A percentile compares a stretch with the other conserved stretches of the same genome.
These are phyloP conservation scores for Harpagoxenus sublaevis DNA, from an alignment of 2,888 invertebrate species.

Conservation along the genomic window DNA sequence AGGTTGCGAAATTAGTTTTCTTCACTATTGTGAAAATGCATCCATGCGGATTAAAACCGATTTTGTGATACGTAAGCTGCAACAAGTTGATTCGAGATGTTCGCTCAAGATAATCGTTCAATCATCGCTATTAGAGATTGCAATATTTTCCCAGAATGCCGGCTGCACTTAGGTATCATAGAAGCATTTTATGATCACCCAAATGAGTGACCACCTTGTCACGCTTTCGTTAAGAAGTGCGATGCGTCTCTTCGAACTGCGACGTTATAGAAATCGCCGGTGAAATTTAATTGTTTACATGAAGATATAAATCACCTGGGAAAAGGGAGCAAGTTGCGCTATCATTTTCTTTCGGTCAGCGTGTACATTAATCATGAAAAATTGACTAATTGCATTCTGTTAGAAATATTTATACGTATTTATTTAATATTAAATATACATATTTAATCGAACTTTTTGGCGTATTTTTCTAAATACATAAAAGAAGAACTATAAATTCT, in stretches of 20 bases:
- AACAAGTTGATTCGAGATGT: neutral
- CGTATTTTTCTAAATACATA: neutral
- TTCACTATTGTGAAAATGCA: neutral
- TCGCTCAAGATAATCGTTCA: neutral
- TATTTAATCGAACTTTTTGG: neutral
- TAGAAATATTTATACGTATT: neutral
- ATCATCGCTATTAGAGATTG: constrained; percentile 8
- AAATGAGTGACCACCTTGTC: constrained; percentile 50
- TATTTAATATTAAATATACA: neutral
- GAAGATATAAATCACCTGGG: constrained; percentile 22
- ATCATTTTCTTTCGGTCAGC: neutral
- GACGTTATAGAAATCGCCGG: constrained; percentile 63
- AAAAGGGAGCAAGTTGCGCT: constrained; percentile 18
- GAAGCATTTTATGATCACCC: constrained; percentile 10
- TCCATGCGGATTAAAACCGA: neutral
- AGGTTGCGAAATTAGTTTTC: neutral
- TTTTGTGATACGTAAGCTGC: neutral
- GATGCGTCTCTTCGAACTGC: constrained; percentile 11
- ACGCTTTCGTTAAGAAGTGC: constrained; percentile 68
- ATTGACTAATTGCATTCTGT: neutral
- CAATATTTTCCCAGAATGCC: neutral
- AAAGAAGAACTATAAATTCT: neutral
- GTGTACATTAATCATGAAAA: neutral
- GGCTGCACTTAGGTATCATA: neutral
- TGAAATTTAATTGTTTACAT: constrained; percentile 67